phyloP scores from a whole-genome alignment of 2,113 vertebrate genomes.

The Dasyurus viverrinus region DNA sequence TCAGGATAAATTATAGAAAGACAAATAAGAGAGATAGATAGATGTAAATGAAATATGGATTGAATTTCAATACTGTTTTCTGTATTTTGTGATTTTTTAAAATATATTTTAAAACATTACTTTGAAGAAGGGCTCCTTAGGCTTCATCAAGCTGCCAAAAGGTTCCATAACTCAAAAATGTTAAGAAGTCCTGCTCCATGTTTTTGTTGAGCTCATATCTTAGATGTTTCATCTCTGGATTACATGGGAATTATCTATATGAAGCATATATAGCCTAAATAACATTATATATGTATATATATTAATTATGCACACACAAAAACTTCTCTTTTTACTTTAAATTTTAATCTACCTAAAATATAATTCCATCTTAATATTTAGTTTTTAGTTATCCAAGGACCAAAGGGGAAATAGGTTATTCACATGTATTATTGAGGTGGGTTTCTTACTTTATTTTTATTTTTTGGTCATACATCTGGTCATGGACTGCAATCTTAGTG shows the following conservation, averaged over 20 bases:
- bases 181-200: background rate
- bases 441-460: no score
- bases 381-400: background rate
- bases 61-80: background rate
- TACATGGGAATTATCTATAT: constrained; percentile 5
- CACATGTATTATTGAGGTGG: background rate
- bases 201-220: background rate
- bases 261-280: constrained; percentile 7
- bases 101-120: constrained; percentile 4
- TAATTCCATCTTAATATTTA: background rate
- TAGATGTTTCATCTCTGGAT: constrained; percentile 7
- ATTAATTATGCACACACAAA: no score
- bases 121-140: background rate
- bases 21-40: background rate
- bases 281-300: no score
- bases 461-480: background rate
- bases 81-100: background rate
- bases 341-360: background rate
- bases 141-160: background rate
- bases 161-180: background rate
- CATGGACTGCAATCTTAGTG: background rate
- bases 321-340: constrained; percentile 33
- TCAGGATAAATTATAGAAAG: background rate
- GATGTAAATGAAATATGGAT: background rate
- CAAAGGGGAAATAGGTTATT: background rate